A percentile compares a stretch with the other conserved stretches of the same genome.
These are phyloP conservation scores for Xenopus tropicalis DNA, from an alignment of 2,113 vertebrate genomes.

Conservation along the genomic window DNA sequence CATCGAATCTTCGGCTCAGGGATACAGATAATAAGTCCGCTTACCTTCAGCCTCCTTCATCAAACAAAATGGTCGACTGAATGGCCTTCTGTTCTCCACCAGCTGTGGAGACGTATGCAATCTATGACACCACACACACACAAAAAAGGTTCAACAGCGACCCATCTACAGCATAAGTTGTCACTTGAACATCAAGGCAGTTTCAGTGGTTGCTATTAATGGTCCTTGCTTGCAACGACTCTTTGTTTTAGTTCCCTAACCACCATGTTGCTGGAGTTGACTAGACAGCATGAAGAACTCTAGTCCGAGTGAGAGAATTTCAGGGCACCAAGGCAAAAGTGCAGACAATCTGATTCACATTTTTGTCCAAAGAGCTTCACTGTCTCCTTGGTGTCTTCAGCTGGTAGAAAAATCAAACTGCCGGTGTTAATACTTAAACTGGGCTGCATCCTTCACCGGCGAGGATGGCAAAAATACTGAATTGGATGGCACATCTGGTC, in stretches of 20 bases:
- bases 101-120: neutral
- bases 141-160: constrained; percentile 1
- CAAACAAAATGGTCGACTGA: constrained; percentile 1
- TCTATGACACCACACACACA: neutral
- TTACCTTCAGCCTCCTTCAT: neutral
- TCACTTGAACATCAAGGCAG: neutral
- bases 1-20: constrained; percentile 24
- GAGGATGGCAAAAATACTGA: constrained; percentile 75
- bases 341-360: constrained; percentile 31
- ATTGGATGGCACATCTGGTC: constrained; percentile 71
- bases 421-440: constrained; percentile 72
- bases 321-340: constrained; percentile 25
- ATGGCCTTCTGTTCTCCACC: neutral
- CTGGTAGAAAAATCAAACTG: constrained; percentile 8
- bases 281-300: constrained; percentile 18
- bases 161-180: neutral
- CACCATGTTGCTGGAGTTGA: constrained; percentile 27
- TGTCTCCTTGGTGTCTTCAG: constrained; percentile 3
- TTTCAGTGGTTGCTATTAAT: neutral
- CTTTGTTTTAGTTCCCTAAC: constrained; percentile 10
- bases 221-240: neutral
- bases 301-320: constrained; percentile 11
- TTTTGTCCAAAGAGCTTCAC: constrained; percentile 4
- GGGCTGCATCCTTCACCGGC: constrained; percentile 66
- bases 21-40: constrained; percentile 32